phyloP scores from a whole-genome alignment of 1,140 invertebrate genomes.

The Cydia strobilella region DNA sequence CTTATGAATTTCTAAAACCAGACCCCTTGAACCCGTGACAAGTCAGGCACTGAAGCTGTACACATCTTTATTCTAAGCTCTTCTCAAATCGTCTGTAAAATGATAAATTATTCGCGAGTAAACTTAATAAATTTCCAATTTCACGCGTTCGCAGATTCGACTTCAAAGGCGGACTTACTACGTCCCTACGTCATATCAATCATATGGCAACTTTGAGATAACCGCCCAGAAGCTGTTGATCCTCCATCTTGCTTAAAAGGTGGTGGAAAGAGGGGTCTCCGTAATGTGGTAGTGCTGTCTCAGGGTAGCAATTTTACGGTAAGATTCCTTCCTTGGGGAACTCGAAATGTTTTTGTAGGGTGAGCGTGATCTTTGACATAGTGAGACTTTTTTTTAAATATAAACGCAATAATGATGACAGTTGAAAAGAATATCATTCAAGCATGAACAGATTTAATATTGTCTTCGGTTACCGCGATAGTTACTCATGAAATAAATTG shows the following conservation, averaged over 20 bases:
- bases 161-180: slow-evolving; percentile 28
- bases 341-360: slow-evolving; percentile 26
- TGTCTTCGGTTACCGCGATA: too few species aligned
- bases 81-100: slow-evolving; percentile 19
- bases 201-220: slow-evolving; percentile 28
- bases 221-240: not conserved
- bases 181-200: slow-evolving; percentile 30
- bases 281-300: slow-evolving; percentile 4
- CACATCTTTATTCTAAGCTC: slow-evolving; percentile 5
- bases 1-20: not conserved
- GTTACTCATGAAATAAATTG: too few species aligned
- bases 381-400: slow-evolving; percentile 20
- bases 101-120: slow-evolving; percentile 28
- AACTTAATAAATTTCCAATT: slow-evolving; percentile 33
- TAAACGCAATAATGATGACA: not conserved
- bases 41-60: not conserved
- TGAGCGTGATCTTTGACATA: not conserved
- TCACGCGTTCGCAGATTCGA: slow-evolving; percentile 28
- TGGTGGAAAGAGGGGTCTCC: not conserved
- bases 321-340: slow-evolving; percentile 26
- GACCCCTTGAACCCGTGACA: not conserved
- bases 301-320: slow-evolving; percentile 29
- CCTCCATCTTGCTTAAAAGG: not conserved
- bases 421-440: not conserved
- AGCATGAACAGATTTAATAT: too few species aligned